Conservation (phyloP, 2,113 vertebrate genomes). For the Callorhinus ursinus region DNA sequence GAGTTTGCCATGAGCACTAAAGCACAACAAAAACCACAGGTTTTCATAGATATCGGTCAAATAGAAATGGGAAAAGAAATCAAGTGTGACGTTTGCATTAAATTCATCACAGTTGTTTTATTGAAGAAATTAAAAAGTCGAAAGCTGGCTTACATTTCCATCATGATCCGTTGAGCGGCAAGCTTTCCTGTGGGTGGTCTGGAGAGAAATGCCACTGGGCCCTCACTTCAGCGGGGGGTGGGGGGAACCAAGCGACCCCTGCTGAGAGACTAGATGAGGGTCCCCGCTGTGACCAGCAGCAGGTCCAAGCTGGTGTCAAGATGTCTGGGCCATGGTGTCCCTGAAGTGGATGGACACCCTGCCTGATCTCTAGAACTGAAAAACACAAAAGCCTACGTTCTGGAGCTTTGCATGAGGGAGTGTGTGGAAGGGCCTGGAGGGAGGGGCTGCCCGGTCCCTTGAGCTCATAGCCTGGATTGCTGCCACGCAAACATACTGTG, state of each 20-base stretch:
- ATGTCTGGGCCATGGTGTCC: no score
- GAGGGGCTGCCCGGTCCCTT: no score
- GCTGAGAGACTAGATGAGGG: background rate
- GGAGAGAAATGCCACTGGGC: background rate
- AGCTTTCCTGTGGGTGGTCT: background rate
- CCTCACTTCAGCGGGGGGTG: no score
- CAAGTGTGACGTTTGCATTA: background rate
- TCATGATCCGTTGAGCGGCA: background rate
- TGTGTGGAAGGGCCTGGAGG: background rate
- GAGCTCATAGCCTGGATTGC: background rate
- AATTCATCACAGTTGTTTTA: background rate
- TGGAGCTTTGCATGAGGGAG: background rate
- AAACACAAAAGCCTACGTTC: background rate
- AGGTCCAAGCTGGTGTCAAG: background rate
- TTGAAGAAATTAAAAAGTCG: background rate
- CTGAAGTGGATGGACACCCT: background rate
- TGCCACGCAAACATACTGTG: fast-evolving
- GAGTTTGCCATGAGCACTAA: background rate
- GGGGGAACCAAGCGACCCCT: no score
- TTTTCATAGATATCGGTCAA: background rate
- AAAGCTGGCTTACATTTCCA: background rate
- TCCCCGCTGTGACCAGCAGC: background rate
- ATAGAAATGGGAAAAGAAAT: background rate
- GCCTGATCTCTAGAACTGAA: background rate
- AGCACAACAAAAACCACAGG: background rate